These are phyloP conservation scores for Cactoblastis cactorum DNA, from an alignment of 2,888 invertebrate genomes.

Conservation along the genomic window DNA sequence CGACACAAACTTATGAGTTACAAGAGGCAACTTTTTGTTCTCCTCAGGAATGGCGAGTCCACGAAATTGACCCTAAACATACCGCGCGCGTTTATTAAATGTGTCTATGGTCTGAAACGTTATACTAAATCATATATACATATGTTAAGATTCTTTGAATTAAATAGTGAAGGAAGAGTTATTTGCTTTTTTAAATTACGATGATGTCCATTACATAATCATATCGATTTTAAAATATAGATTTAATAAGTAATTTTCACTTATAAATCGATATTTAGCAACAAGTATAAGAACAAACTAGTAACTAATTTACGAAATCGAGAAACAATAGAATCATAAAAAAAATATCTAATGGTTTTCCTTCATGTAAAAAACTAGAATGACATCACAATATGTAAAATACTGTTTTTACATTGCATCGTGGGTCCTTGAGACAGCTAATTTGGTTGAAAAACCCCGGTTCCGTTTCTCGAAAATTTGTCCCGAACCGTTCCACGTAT, in stretches of 20 bases:
- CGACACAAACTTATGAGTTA: constrained; percentile 72
- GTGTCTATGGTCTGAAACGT: constrained; percentile 2
- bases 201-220: too few relatives aligned
- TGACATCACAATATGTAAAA: constrained; percentile 9
- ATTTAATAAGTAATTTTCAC: too few relatives aligned
- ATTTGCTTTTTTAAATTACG: too few relatives aligned
- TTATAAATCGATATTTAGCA: too few relatives aligned
- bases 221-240: too few relatives aligned
- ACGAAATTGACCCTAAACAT: constrained; percentile 37
- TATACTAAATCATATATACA: not conserved
- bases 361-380: not conserved
- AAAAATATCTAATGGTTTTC: not conserved
- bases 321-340: not conserved
- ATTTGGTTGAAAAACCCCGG: constrained; percentile 48
- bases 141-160: too few relatives aligned
- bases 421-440: constrained; percentile 55
- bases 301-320: not conserved
- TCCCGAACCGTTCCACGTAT: constrained; percentile 51
- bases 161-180: too few relatives aligned
- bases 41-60: constrained; percentile 33
- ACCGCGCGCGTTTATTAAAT: constrained; percentile 11
- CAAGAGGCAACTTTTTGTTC: constrained; percentile 45
- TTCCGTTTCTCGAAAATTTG: constrained; percentile 58
- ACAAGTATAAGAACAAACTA: not conserved
- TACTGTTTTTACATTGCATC: constrained; percentile 30